Evolutionary conservation across 2,797 vertebrate genomes (phyloP), one percentile per base, ranked within the genome.

Genomic region (Sebastes diaconus): DNA sequence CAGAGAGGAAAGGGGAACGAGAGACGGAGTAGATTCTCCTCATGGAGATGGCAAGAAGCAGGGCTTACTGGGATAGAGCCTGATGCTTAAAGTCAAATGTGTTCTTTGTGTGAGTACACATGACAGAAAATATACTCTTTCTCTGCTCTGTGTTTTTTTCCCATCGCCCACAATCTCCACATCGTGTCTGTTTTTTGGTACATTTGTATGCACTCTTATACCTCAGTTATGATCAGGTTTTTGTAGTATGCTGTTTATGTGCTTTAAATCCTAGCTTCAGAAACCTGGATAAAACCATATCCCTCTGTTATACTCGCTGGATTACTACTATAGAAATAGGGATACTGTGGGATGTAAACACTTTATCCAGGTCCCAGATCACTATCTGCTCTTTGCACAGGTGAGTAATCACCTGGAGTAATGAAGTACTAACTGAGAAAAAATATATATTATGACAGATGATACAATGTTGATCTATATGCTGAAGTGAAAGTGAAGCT

Each of bases 11-110:
- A 76, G 22, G 54, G 54, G 14, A 84, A 50, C 4, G 24, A 46
- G 58, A 84, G 67, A 78, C 20, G 24, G 75, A 55, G 65, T 66
- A 57, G 71, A 77, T 78, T 85, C 60, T 88, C 78, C 68, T 87
- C 63, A 29, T 65, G 74, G 73, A 84, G 42, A 79, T 6, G 39
- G 63, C 59, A 78, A 77, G 85, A 78, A 67, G 27, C 42, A 73
- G 29, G 20, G 25, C 42, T 75, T 73, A 39, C 54, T 46, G 30
- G 52, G 63, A 81, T 52, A 68, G 16, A 59, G 29, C 59, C 25
- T 77, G 42, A 67, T 69, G 39, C 63, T 79, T 75, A 29, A 77
- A 89, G 73, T 84, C 39, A 74, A 77, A 86, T 42, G 16, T 63
- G 50, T 71, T 69, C 66, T 75, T 64, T 77, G n/a, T 68, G 18